Percentiles rank a stretch among this genome's conserved stretches.
Evolutionary conservation across 2,113 vertebrate genomes (phyloP).

Genomic region (Solea solea): DNA sequence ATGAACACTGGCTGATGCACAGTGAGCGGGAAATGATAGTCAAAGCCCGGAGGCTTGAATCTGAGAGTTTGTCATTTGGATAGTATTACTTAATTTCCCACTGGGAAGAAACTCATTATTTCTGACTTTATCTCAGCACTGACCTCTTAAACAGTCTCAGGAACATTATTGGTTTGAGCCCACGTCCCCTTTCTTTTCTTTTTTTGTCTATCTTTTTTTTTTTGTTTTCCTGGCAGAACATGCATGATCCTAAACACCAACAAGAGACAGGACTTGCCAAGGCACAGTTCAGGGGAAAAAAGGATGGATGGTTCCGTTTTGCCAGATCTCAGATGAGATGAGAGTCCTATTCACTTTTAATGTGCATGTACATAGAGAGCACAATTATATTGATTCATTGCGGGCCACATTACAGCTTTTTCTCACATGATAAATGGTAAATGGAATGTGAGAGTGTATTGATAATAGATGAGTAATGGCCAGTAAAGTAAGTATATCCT

Average conservation of each 20-base stretch:
- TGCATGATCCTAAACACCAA: conserved; percentile 62
- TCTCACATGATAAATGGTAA: conserved; percentile 53
- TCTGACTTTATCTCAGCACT: conserved; percentile 76
- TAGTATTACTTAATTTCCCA: conserved; percentile 83
- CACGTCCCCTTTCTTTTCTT: conserved; percentile 30
- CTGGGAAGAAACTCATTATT: conserved; percentile 82
- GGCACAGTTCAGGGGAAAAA: conserved; percentile 38
- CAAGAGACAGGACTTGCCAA: conserved; percentile 59
- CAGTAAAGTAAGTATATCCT: conserved; percentile 28
- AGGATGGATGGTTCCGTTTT: conserved; percentile 42
- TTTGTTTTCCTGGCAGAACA: conserved; percentile 29
- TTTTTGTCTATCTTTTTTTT: conserved; percentile 25
- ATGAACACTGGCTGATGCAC: conserved; percentile 64
- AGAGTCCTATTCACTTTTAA: conserved; percentile 55
- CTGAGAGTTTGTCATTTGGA: conserved; percentile 82
- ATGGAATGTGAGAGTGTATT: conserved; percentile 61
- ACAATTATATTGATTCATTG: conserved; percentile 68
- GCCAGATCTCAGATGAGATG: conserved; percentile 41
- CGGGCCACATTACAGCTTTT: conserved; percentile 50
- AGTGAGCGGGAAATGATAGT: conserved; percentile 74
- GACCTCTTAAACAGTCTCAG: conserved; percentile 73
- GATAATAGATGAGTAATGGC: conserved; percentile 59
- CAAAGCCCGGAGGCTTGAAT: conserved; percentile 70
- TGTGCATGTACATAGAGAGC: conserved; percentile 38
- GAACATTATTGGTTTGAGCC: conserved; percentile 76